Base-by-base conservation (phyloP, 2,888 invertebrate species). In the Scaptodrosophila latifasciaeformis region DNA sequence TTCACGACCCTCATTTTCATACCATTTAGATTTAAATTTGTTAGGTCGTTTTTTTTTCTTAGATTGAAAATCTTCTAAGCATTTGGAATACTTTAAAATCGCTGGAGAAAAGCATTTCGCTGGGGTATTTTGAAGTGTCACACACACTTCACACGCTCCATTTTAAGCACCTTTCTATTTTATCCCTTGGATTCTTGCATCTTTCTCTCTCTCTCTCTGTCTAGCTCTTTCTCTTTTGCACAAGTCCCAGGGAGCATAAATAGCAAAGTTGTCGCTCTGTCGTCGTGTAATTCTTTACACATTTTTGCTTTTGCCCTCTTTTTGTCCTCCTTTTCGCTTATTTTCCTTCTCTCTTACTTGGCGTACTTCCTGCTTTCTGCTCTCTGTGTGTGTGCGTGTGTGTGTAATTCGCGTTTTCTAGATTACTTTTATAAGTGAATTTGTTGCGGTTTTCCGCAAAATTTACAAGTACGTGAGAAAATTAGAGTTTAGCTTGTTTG, bases 391-490 rank as follows among this genome's bases (percentile, higher is more conserved):
- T 54, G 67, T 72, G 67, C n/a, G n/a, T n/a, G n/a, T n/a, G n/a
- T n/a, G n/a, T n/a, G n/a, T n/a, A n/a, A n/a, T n/a, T n/a, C 72
- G 72, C 74, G 77, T 62, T 72, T 72, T 76, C 79, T 72, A 75
- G 79, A 78, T 75, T 75, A 75, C 75, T 75, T 75, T 75, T 75
- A 66, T 75, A 75, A 75, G 75, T 75, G 79, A 75, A 75, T 75
- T 75, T 75, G 75, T 75, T 75, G 75, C 75, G 75, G 75, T 75
- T 75, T 75, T 75, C 75, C 75, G 75, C 75, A 78, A 75, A 75
- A 78, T 75, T 75, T 75, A 75, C 79, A 78, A 75, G 75, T 75
- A 75, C 75, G 75, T 75, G 75, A 75, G 75, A 75, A 78, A 75
- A 75, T 75, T 75, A 75, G 79, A 70, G 75, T 76, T 75, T 75